A percentile compares a stretch with the other conserved stretches of the same genome.
Evolutionary conservation across 2,113 vertebrate species (phyloP).

Genomic region (Agapornis roseicollis): DNA sequence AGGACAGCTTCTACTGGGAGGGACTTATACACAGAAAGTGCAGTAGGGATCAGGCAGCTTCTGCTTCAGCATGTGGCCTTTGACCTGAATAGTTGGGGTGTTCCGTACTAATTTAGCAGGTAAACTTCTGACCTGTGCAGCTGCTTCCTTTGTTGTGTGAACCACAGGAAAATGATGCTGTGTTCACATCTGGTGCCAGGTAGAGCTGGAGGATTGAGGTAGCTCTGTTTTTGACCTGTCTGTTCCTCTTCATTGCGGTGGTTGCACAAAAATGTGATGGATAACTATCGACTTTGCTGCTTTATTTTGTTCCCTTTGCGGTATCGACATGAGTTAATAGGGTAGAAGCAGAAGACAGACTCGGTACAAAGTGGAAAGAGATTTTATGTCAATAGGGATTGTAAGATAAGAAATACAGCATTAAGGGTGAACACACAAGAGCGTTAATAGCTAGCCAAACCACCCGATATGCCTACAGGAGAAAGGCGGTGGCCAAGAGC

Average conservation of each 20-base stretch:
- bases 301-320: conserved; percentile 54
- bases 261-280: background rate
- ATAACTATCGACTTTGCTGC: conserved; percentile 4
- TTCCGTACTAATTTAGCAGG: background rate
- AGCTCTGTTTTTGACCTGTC: background rate
- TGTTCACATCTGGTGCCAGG: background rate
- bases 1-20: background rate
- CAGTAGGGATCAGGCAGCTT: background rate
- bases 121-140: background rate
- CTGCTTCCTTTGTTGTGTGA: background rate
- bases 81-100: background rate
- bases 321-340: conserved; percentile 60
- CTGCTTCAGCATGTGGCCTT: background rate
- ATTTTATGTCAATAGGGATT: conserved; percentile 58
- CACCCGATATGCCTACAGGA: background rate
- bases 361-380: conserved; percentile 36
- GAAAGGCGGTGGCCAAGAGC: background rate
- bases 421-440: background rate
- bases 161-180: background rate
- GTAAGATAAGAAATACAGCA: conserved; percentile 52
- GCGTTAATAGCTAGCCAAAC: conserved; percentile 7
- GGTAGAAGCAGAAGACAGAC: conserved; percentile 54
- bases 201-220: background rate
- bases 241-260: background rate
- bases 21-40: background rate